Evolutionary conservation across 1,140 invertebrate genomes (phyloP), one percentile per base, ranked within the genome.

Genomic region (Teleogryllus occipitalis): DNA sequence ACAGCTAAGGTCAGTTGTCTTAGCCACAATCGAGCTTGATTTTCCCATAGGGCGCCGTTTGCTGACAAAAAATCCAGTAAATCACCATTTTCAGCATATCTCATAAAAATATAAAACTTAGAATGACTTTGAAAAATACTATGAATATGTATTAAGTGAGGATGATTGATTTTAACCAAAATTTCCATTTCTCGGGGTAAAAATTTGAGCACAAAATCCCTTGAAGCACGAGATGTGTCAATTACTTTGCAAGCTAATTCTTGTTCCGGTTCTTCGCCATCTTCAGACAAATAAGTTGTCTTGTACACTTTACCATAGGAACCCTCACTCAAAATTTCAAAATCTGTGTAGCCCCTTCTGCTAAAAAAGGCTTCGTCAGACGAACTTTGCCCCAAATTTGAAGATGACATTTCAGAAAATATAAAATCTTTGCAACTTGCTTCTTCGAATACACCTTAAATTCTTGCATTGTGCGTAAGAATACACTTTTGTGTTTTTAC

Each of bases 141-240:
- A 47, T 91, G 91, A 22, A 93, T 89, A 81, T 91, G 87, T 0
- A 94, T 88, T 7, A 94, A 88, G 81, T 93, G 90, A 0, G 93
- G 93, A 83, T 95, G 93, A 83, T 91, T 91, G 8, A 95, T 82
- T 82, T 92, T 77, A 8, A 77, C 47, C 76, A 77, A 21, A 21
- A 77, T 77, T 10, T 77, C 90, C 7, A 95, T 85, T 85, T 95
- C 93, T 27, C 93, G 86, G 0, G 93, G 93, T 48, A 95, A 86
- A 85, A 95, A 95, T 84, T 94, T 92, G 12, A 89, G 86, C 22
- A 92, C 88, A 82, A 94, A 94, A 83, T 95, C 92, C 81, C 90
- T 89, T 0, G 92, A 91, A 0, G 92, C 92, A 81, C 89, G 89
- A 5, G 87, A 85, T 3, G 90, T 90, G 83, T 95, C 91, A 76